phyloP scores from a whole-genome alignment of 2,797 vertebrate genomes.

The Esox masquinongy region DNA sequence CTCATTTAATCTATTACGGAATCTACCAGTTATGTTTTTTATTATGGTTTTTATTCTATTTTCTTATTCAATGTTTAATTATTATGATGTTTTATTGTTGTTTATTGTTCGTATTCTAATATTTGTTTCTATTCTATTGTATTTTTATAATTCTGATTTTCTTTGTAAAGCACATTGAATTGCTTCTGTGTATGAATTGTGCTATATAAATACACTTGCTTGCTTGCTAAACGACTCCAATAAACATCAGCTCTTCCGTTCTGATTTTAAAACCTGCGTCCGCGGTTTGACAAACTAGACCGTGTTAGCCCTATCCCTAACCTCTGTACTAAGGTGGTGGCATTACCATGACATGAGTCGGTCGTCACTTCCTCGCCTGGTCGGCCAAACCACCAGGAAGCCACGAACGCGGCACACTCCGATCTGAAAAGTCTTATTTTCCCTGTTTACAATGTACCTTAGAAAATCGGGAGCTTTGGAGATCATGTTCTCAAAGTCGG shows the following conservation, averaged over 20 bases:
- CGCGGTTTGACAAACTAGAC: neutral
- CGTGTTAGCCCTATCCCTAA: neutral
- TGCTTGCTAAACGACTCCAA: neutral
- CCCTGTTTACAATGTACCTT: conserved; percentile 56
- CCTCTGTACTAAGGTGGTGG: neutral
- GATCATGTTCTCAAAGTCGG: conserved; percentile 97
- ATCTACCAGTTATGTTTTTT: no score
- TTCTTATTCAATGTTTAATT: no score
- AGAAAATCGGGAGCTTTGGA: conserved; percentile 95
- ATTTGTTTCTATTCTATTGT: no score
- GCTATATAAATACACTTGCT: no score
- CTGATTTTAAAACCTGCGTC: conserved; percentile 59
- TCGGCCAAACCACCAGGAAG: neutral
- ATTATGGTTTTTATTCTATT: no score
- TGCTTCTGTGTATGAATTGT: no score
- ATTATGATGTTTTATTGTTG: no score
- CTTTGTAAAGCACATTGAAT: no score
- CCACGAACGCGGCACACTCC: neutral
- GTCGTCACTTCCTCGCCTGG: neutral
- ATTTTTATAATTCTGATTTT: no score
- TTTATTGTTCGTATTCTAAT: no score
- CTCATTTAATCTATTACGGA: no score
- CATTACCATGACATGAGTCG: no score
- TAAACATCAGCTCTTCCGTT: neutral
- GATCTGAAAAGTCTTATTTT: neutral